Evolutionary conservation across 2,797 vertebrate genomes (phyloP), one percentile per base, ranked within the genome.

Genomic region (Sciaenops ocellatus): DNA sequence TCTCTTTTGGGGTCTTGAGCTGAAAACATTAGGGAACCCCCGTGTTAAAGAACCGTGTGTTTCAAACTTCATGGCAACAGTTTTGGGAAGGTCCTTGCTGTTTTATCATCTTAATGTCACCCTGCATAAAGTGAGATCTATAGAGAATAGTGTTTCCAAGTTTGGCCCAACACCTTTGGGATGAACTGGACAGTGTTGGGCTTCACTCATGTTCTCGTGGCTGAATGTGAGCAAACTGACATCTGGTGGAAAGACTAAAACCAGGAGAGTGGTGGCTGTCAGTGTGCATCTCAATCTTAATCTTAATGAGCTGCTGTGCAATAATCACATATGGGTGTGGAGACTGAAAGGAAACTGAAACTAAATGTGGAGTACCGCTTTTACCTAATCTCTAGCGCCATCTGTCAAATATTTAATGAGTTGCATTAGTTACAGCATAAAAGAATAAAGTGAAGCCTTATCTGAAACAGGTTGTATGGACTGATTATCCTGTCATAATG

Each of bases 351-450:
- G 22, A 12, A 13, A 9, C 6, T 38, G 54, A 76, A 28, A 50
- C 12, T 1, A 48, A 34, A 18, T 12, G 12, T 28, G 5, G 22
- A 34, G 28, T 5, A 24, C 2, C 17, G 7, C 6, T 30, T 52
- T 48, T 17, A 55, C 20, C 26, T 73, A 38, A 46, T 64, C 51
- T 61, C 24, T 68, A 42, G 47, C 57, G 1, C 76, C 82, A 79
- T 75, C 85, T 77, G 2, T 47, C 76, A 26, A 6, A 64, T 17
- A 42, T 64, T 56, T 52, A 16, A 28, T 38, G 20, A 60, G 73
- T 2, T 79, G n/a, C 72, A 75, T 34, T 15, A 34, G 13, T 15
- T 28, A 4, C 47, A 12, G 28, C 16, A n/a, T 4, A 50, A n/a
- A 67, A 3, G 2, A 9, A 13, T 15, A 46, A 24, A 30, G 22